Percentiles rank a stretch among this genome's conserved stretches.
These are phyloP conservation scores for Cetoscarus ocellatus DNA, from an alignment of 2,797 vertebrate genomes.

Conservation along the genomic window DNA sequence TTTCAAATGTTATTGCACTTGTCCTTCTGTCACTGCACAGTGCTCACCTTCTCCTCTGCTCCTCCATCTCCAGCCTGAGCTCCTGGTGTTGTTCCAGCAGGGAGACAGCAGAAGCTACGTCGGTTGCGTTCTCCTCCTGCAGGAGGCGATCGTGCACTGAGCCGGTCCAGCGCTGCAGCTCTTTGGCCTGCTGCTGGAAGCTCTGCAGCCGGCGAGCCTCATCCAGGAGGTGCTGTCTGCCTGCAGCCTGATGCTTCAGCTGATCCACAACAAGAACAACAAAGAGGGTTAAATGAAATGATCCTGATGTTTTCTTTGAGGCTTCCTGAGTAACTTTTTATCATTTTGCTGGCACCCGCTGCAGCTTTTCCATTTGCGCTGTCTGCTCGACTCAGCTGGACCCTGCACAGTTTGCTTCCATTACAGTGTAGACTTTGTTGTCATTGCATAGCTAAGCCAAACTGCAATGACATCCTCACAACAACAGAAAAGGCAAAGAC, in stretches of 20 bases:
- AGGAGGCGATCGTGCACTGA: conserved; percentile 79
- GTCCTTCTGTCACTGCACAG: neutral
- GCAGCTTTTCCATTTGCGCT: too few relatives aligned
- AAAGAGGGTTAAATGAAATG: too few relatives aligned
- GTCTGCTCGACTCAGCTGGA: too few relatives aligned
- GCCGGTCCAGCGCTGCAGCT: conserved; percentile 82
- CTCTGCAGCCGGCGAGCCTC: conserved; percentile 71
- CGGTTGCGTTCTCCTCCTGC: conserved; percentile 80
- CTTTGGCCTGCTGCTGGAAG: conserved; percentile 85
- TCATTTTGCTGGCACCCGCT: too few relatives aligned
- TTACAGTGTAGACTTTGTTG: too few relatives aligned
- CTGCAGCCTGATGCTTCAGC: conserved; percentile 74
- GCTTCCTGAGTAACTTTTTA: too few relatives aligned
- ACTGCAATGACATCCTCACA: too few relatives aligned
- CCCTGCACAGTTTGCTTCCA: too few relatives aligned
- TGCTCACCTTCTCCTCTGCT: conserved; percentile 85
- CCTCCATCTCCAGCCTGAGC: conserved; percentile 85
- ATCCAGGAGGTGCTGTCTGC: conserved; percentile 68
- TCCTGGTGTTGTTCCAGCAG: conserved; percentile 86
- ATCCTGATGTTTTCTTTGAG: too few relatives aligned
- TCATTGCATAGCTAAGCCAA: too few relatives aligned
- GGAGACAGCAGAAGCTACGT: conserved; percentile 82
- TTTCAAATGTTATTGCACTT: too few relatives aligned
- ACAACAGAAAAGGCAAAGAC: too few relatives aligned
- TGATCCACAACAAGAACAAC: conserved; percentile 1